Percentiles rank a stretch among this genome's conserved stretches.
Conservation (phyloP, 2,797 vertebrate species). For the Setipinna tenuifilis region DNA sequence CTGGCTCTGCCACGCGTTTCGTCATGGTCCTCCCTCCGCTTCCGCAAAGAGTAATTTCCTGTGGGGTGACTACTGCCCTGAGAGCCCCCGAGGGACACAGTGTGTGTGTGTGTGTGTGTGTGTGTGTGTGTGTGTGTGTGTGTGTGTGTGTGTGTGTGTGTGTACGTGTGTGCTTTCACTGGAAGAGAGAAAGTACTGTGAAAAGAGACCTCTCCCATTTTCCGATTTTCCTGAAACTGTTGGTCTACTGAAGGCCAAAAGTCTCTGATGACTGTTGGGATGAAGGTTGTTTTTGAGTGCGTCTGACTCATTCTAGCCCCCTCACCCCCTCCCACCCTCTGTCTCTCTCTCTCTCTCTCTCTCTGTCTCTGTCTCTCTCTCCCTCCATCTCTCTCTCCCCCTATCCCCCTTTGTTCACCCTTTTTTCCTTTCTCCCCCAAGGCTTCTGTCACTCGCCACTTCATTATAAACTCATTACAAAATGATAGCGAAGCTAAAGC, state of each 20-base stretch:
- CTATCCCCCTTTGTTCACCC: neutral
- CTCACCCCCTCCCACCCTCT: neutral
- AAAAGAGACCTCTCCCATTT: conserved; percentile 16
- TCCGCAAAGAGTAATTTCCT: conserved; percentile 28
- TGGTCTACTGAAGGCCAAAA: neutral
- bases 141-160: conserved; percentile 27
- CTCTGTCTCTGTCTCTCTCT: conserved; percentile 32
- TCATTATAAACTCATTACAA: conserved; percentile 14
- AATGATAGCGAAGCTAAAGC: neutral
- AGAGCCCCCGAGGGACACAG: neutral
- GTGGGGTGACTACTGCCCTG: conserved; percentile 22
- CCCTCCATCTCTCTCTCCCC: conserved; percentile 2
- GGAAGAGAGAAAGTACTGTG: conserved; percentile 20
- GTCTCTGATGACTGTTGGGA: conserved; percentile 1
- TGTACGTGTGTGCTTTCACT: conserved; percentile 35
- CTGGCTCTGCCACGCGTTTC: conserved; percentile 18
- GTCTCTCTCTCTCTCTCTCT: neutral
- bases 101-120: conserved; percentile 42
- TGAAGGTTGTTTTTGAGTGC: neutral
- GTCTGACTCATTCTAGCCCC: neutral
- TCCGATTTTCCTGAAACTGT: neutral
- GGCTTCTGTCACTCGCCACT: conserved; percentile 22
- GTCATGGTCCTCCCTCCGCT: conserved; percentile 18
- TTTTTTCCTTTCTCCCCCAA: conserved; percentile 10
- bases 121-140: conserved; percentile 28